Evolutionary conservation across 2,888 invertebrate species (phyloP).

Genomic region (Cyrtodaria siliqua): DNA sequence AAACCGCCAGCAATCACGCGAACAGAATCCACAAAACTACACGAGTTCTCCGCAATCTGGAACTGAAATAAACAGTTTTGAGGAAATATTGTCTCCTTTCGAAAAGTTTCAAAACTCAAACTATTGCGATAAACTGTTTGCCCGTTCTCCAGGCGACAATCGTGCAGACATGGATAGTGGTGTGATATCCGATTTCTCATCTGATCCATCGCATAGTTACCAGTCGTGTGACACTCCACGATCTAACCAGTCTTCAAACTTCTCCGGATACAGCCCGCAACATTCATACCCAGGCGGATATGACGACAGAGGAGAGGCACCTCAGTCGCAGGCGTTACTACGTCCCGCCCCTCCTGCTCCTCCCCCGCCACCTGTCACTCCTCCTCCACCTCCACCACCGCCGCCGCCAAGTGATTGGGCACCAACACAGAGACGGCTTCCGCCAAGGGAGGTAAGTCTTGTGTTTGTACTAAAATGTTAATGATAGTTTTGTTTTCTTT

Average conservation of each 20-base stretch:
- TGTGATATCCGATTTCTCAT: slow-evolving; percentile 50
- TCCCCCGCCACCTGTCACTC: slow-evolving; percentile 56
- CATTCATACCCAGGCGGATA: slow-evolving; percentile 36
- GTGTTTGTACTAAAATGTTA: not conserved
- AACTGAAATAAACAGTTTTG: slow-evolving; percentile 68
- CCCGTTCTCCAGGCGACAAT: slow-evolving; percentile 40
- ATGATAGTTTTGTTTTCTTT: not conserved
- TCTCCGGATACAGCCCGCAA: slow-evolving; percentile 54
- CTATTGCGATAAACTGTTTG: slow-evolving; percentile 70
- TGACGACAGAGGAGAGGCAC: slow-evolving; percentile 27
- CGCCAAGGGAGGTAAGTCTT: slow-evolving; percentile 60
- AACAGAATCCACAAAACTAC: slow-evolving; percentile 38
- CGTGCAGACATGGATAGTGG: slow-evolving; percentile 66
- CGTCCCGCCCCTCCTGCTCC: slow-evolving; percentile 25
- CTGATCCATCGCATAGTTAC: slow-evolving; percentile 19
- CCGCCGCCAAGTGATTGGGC: slow-evolving; percentile 60
- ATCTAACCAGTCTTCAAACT: slow-evolving; percentile 52
- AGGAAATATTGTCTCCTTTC: slow-evolving; percentile 72
- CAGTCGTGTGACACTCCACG: slow-evolving; percentile 61
- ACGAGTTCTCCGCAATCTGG: slow-evolving; percentile 37
- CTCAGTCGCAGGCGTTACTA: slow-evolving; percentile 23
- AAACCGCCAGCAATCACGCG: slow-evolving; percentile 48
- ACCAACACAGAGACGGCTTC: slow-evolving; percentile 67
- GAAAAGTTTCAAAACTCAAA: slow-evolving; percentile 72
- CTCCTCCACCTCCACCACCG: slow-evolving; percentile 67